phyloP scores from a whole-genome alignment of 2,113 vertebrate species.

The Gallinago media region DNA sequence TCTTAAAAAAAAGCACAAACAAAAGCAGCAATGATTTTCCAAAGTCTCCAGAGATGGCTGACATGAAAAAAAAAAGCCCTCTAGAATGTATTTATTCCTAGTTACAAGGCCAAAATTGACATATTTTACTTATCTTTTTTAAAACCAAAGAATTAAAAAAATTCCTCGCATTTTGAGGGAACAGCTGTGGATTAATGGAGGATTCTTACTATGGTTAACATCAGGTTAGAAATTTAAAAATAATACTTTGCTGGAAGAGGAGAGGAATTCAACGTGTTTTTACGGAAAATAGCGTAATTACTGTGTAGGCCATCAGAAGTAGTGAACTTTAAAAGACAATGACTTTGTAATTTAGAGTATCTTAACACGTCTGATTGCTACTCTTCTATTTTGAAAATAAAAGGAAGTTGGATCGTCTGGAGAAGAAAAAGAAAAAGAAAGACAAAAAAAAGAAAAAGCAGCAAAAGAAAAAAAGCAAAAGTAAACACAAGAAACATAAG shows the following conservation, averaged over 20 bases:
- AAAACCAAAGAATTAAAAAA: neutral
- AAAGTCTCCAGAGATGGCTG: neutral
- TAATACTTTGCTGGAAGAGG: neutral
- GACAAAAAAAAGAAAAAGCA: conserved; percentile 87
- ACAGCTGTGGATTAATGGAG: neutral
- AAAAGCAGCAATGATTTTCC: neutral
- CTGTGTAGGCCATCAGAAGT: neutral
- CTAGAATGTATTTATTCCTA: neutral
- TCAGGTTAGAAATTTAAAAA: neutral
- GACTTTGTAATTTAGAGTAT: neutral
- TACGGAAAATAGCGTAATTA: neutral
- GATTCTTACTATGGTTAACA: neutral
- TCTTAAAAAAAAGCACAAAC: neutral
- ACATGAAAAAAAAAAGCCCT: neutral
- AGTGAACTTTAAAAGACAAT: neutral
- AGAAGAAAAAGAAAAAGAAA: conserved; percentile 90
- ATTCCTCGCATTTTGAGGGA: neutral
- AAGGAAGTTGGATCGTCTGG: conserved; percentile 95
- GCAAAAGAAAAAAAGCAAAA: conserved; percentile 87
- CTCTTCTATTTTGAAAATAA: conserved; percentile 69
- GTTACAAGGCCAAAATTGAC: neutral
- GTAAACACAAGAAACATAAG: conserved; percentile 87
- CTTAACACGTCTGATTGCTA: neutral
- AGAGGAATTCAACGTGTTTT: neutral
- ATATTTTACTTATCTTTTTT: neutral